Percentiles rank a stretch among this genome's conserved stretches.
phyloP scores from a whole-genome alignment of 92 coral and sea anemone genomes.

The Zoanthus solanderi region DNA sequence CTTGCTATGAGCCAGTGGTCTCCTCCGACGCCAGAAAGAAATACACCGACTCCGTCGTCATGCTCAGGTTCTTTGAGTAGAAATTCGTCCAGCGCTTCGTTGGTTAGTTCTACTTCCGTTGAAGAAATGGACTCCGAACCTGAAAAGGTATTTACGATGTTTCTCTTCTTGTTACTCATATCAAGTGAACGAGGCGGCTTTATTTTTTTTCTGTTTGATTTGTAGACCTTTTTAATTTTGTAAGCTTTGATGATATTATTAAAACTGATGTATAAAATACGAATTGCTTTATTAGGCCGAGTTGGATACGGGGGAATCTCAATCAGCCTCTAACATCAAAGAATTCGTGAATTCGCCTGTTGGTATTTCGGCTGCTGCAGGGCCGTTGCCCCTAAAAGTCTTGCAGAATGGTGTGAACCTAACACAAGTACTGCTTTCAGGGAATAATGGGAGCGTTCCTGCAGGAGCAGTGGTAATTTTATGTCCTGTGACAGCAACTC shows the following conservation, averaged over 20 bases:
- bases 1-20: conserved; percentile 99
- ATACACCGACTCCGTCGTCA: conserved; percentile 86
- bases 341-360: conserved; percentile 37
- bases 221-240: no score
- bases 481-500: conserved; percentile 86
- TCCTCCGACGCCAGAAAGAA: conserved; percentile 93
- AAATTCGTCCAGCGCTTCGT: conserved; percentile 93
- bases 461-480: conserved; percentile 96
- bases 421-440: conserved; percentile 76
- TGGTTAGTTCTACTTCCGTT: conserved; percentile 80
- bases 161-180: not conserved
- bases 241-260: no score
- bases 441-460: conserved; percentile 74
- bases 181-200: not conserved
- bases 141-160: conserved; percentile 19
- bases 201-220: no score
- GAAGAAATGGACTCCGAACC: conserved; percentile 50
- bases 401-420: conserved; percentile 68
- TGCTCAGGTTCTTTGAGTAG: conserved; percentile 81
- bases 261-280: not conserved
- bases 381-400: conserved; percentile 59
- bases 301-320: conserved; percentile 13
- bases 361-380: conserved; percentile 21
- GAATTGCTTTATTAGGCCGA: conserved; percentile 12
- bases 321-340: not conserved